These are phyloP conservation scores for Periplaneta americana DNA, from an alignment of 1,140 invertebrate species.

Conservation along the genomic window DNA sequence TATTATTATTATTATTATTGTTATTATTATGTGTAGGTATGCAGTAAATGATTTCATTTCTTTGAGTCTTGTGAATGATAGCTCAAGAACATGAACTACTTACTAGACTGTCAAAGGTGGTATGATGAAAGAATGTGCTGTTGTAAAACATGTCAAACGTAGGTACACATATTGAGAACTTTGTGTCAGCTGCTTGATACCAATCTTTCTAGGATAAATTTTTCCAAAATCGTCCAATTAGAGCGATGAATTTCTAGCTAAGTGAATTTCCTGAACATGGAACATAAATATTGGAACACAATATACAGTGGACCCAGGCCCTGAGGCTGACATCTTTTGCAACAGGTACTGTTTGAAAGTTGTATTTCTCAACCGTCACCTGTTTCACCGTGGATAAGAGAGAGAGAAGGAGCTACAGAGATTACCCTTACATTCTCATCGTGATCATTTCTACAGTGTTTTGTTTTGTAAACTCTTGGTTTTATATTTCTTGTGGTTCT, in stretches of 20 bases:
- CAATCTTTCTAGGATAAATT: too few relatives aligned
- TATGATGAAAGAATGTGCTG: too few relatives aligned
- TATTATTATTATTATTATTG: too few relatives aligned
- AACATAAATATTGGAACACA: not conserved
- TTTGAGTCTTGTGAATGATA: too few relatives aligned
- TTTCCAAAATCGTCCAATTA: not conserved
- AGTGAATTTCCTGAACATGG: too few relatives aligned
- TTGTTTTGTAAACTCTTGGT: not conserved
- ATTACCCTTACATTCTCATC: not conserved
- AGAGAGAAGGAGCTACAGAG: not conserved
- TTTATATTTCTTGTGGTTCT: not conserved
- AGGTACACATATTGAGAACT: too few relatives aligned
- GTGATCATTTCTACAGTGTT: not conserved
- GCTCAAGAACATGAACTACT: too few relatives aligned
- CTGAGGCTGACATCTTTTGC: not conserved
- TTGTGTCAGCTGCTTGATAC: too few relatives aligned
- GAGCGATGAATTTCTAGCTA: not conserved
- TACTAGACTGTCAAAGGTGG: too few relatives aligned
- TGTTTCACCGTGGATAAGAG: not conserved
- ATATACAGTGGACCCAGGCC: not conserved
- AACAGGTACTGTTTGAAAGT: not conserved
- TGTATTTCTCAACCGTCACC: not conserved
- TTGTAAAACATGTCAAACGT: too few relatives aligned
- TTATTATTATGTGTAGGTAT: too few relatives aligned
- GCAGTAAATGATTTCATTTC: too few relatives aligned